A percentile compares a stretch with the other conserved stretches of the same genome.
Evolutionary conservation across 2,888 invertebrate genomes (phyloP).

Genomic region (Himalopsyche kuldschensis): DNA sequence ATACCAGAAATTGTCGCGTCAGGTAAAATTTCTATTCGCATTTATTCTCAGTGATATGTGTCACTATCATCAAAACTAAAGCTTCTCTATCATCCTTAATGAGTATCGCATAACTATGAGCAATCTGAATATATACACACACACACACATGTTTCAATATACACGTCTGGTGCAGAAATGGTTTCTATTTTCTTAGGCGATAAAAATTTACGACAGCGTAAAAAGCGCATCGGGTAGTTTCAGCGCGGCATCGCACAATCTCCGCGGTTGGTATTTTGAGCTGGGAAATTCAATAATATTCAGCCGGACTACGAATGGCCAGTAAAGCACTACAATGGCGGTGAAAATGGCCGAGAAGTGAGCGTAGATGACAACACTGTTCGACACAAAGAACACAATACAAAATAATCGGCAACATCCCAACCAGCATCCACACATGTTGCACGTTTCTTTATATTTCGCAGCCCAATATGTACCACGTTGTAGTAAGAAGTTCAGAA

Average conservation of each 20-base stretch:
- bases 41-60: no score
- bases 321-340: not conserved
- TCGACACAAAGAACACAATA: not conserved
- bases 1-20: no score
- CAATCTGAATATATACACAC: no score
- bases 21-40: no score
- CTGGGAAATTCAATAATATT: not conserved
- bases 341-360: not conserved
- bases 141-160: no score
- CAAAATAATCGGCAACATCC: not conserved
- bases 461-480: no score
- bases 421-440: not conserved
- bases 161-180: not conserved
- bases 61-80: no score
- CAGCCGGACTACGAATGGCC: not conserved
- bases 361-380: not conserved
- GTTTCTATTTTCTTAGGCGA: not conserved
- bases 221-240: not conserved
- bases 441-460: not conserved
- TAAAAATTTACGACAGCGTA: not conserved
- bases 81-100: no score
- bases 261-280: not conserved
- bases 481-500: no score
- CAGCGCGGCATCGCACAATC: not conserved
- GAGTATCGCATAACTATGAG: no score